Conservation (phyloP, 2,797 vertebrate species). For the Melanogrammus aeglefinus region DNA sequence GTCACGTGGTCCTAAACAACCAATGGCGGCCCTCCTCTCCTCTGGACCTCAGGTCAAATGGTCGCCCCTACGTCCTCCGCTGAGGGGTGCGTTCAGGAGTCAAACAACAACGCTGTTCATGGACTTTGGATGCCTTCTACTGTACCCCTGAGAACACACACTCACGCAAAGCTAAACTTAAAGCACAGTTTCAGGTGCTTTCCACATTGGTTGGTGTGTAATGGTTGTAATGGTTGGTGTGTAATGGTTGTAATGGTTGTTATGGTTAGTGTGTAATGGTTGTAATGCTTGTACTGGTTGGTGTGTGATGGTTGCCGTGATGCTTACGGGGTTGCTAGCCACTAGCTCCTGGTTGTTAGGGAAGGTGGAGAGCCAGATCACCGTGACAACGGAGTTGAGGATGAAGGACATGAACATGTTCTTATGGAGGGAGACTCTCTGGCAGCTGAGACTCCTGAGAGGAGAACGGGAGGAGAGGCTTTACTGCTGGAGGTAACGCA, state of each 20-base stretch:
- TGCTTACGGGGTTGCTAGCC: conserved; percentile 65
- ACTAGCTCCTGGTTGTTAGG: conserved; percentile 37
- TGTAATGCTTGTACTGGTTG: not conserved
- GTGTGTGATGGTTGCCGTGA: not conserved
- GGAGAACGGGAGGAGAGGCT: not conserved
- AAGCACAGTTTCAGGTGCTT: no score
- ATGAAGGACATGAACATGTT: conserved; percentile 80
- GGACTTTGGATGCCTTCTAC: no score
- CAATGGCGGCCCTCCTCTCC: no score
- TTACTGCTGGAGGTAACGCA: no score
- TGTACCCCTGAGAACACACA: not conserved
- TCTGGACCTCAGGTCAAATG: no score
- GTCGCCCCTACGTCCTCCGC: no score
- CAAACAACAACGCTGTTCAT: no score
- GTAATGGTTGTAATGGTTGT: no score
- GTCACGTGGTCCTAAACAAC: no score
- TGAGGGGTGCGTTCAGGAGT: no score
- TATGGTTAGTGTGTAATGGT: not conserved
- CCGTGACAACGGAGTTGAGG: conserved; percentile 73
- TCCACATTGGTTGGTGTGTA: no score
- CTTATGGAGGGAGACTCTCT: conserved; percentile 81
- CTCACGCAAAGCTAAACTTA: not conserved
- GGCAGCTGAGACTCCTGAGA: conserved; percentile 77
- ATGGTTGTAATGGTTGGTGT: no score
- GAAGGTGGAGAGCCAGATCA: conserved; percentile 63